Conservation (phyloP, 2,888 invertebrate species). For the Aspidapion aeneum region DNA sequence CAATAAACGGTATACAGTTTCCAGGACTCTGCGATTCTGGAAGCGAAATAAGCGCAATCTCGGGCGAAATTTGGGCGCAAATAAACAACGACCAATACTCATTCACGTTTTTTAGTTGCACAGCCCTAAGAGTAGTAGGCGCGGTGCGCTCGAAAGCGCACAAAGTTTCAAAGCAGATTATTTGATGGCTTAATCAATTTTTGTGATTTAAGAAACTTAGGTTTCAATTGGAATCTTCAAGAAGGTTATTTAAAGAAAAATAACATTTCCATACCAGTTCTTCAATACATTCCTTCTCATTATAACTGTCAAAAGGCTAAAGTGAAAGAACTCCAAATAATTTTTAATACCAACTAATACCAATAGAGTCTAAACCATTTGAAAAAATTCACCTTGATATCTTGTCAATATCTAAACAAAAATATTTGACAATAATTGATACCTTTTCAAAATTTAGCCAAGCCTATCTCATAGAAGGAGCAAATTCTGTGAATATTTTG, state of each 20-base stretch:
- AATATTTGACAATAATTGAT: conserved; percentile 14
- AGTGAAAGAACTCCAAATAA: not conserved
- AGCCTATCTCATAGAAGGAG: conserved; percentile 8
- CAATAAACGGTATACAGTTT: no score
- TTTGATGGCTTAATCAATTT: conserved; percentile 23
- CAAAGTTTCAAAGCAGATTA: no score
- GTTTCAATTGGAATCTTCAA: conserved; percentile 9
- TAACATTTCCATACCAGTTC: not conserved
- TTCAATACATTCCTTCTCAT: not conserved
- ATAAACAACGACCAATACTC: no score
- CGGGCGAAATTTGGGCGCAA: no score
- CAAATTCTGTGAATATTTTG: not conserved
- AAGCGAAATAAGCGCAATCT: no score
- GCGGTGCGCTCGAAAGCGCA: no score
- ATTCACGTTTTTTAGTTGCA: no score
- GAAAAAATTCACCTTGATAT: conserved; percentile 5
- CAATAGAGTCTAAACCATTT: conserved; percentile 1
- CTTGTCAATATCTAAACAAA: conserved; percentile 6
- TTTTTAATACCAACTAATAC: not conserved
- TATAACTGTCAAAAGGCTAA: conserved; percentile 1
- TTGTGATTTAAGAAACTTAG: conserved; percentile 15
- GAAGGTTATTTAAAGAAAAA: not conserved
- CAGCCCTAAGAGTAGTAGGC: no score
- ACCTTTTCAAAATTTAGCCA: conserved; percentile 16
- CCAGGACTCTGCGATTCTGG: no score